phyloP scores from a whole-genome alignment of 2,888 invertebrate species.

The Ichneumon xanthorius region DNA sequence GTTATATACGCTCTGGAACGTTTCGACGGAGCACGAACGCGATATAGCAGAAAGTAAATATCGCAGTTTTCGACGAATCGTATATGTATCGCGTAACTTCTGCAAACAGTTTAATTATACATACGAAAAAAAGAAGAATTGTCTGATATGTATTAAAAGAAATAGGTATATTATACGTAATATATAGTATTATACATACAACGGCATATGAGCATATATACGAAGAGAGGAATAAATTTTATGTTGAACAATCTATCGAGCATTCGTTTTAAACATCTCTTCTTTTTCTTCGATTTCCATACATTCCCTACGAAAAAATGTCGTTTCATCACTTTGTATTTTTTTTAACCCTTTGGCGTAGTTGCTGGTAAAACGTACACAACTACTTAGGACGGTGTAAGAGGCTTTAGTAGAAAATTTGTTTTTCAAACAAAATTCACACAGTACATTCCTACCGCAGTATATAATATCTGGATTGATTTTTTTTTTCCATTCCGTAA shows the following conservation, averaged over 20 bases:
- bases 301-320: slow-evolving; percentile 33
- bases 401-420: slow-evolving; percentile 65
- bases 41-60: neutral
- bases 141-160: slow-evolving; percentile 64
- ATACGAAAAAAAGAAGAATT: slow-evolving; percentile 26
- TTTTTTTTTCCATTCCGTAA: slow-evolving; percentile 16
- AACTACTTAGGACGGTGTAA: slow-evolving; percentile 66
- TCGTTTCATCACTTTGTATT: neutral
- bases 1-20: slow-evolving; percentile 8
- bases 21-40: neutral
- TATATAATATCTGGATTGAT: slow-evolving; percentile 32
- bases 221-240: slow-evolving; percentile 70
- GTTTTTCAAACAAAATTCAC: slow-evolving; percentile 38
- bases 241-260: slow-evolving; percentile 68
- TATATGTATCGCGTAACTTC: slow-evolving; percentile 3
- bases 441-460: slow-evolving; percentile 33
- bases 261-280: slow-evolving; percentile 44
- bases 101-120: neutral
- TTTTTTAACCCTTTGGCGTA: slow-evolving; percentile 46
- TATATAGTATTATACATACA: slow-evolving; percentile 67
- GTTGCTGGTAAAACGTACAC: slow-evolving; percentile 55
- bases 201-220: slow-evolving; percentile 58
- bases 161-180: slow-evolving; percentile 70
- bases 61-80: neutral
- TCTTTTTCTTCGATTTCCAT: slow-evolving; percentile 4